phyloP scores from a whole-genome alignment of 2,888 invertebrate species.

The Hofmannophila pseudospretella region DNA sequence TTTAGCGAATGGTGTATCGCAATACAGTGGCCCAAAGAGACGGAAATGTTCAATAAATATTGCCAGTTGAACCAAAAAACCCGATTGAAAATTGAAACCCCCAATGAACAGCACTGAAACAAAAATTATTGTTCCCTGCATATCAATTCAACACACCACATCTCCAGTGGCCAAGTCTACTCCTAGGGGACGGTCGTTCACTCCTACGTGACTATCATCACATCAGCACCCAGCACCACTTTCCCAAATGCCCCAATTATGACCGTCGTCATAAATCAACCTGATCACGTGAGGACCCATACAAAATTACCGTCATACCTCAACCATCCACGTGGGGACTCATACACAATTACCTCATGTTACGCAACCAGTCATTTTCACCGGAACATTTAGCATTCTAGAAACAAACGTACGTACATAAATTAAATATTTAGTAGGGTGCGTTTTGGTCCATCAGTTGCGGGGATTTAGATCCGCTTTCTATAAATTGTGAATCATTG shows the following conservation, averaged over 20 bases:
- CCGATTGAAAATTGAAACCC: too few species aligned
- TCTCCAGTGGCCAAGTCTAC: too few species aligned
- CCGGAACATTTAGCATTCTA: conserved; percentile 63
- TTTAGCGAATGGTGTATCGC: too few species aligned
- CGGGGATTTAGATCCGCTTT: conserved; percentile 26
- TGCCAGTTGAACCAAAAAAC: too few species aligned
- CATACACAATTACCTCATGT: conserved; percentile 21
- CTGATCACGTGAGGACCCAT: not conserved
- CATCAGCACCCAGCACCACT: not conserved
- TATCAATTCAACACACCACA: too few species aligned
- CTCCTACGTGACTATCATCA: not conserved
- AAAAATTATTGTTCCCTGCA: too few species aligned
- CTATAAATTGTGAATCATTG: conserved; percentile 14
- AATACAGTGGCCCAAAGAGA: too few species aligned
- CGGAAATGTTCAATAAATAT: too few species aligned
- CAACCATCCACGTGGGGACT: not conserved
- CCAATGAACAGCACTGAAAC: too few species aligned
- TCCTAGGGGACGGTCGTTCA: too few species aligned
- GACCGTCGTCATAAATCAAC: not conserved
- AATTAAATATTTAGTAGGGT: not conserved
- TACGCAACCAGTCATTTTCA: conserved; percentile 52
- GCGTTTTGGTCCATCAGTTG: not conserved
- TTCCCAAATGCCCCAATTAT: conserved; percentile 1
- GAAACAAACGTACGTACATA: conserved; percentile 22
- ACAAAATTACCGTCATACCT: conserved; percentile 21